Base-by-base conservation (phyloP, 2,888 invertebrate species). In the Zootermopsis nevadensis region DNA sequence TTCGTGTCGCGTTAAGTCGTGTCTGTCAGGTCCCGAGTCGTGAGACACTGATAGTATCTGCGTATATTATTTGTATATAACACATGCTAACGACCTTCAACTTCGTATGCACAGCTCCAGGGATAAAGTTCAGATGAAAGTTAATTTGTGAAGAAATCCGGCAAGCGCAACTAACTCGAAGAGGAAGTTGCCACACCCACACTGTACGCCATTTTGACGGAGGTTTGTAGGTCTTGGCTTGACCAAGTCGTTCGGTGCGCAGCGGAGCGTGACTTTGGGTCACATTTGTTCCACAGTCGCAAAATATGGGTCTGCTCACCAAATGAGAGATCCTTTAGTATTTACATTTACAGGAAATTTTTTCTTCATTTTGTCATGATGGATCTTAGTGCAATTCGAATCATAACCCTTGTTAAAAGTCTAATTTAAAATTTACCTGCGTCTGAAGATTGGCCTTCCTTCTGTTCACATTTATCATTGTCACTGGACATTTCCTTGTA, bases 171-270 rank as follows among this genome's bases (percentile, higher is more conserved):
- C 55, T 55, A 42, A 42, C 38, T 42, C 2, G 38, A 42, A 42
- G 55, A 55, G 55, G 55, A 55, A 55, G 22, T 55, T 55, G 55
- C 55, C 55, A 55, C 55, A 55, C 55, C 55, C 22, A n/a, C 55
- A 42, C 12, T 42, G 15, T 42, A 42, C 10, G 38, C 38, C 38
- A 42, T 19, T 24, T 15, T 55, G 55, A n/a, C n/a, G n/a, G 24
- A 19, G 55, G 22, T 55, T 55, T 55, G 22, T 15, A 55, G 55
- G 55, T 55, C 55, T 55, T 10, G 55, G 55, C 55, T 55, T 55
- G 55, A n/a, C 10, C 55, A n/a, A 55, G 55, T 24, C 24, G 22
- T 55, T 24, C 6, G 55, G 19, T 22, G 24, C 55, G 22, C 55
- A n/a, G 55, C 55, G 22, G 24, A n/a, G 55, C 55, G 55, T 22